Evolutionary conservation across 2,797 vertebrate genomes (phyloP).

Genomic region (Hylomyscus alleni): DNA sequence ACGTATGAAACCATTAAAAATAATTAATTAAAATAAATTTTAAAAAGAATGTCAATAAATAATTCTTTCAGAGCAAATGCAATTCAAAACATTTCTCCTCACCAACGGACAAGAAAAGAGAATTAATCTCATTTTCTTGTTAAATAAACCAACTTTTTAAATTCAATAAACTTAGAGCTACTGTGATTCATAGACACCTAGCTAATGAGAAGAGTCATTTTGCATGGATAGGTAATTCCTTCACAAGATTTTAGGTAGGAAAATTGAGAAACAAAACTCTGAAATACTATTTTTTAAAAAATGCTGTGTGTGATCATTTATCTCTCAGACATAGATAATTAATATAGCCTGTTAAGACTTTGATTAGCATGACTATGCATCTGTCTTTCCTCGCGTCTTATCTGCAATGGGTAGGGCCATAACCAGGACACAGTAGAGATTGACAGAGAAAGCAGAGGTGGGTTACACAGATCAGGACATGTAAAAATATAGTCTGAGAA

Average conservation of each 20-base stretch:
- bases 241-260: background rate
- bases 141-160: background rate
- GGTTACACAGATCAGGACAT: background rate
- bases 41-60: background rate
- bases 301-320: background rate
- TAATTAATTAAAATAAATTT: background rate
- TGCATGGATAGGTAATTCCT: background rate
- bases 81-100: background rate
- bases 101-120: background rate
- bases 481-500: background rate
- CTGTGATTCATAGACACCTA: background rate
- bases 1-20: background rate
- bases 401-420: background rate
- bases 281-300: background rate
- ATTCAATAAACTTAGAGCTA: background rate
- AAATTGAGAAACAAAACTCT: background rate
- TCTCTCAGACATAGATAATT: background rate
- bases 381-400: background rate
- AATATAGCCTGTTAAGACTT: background rate
- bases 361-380: background rate
- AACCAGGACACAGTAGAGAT: background rate
- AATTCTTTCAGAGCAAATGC: background rate
- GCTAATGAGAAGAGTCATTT: background rate
- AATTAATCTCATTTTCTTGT: background rate
- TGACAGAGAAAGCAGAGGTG: background rate